These are phyloP conservation scores for Pholis gunnellus DNA, from an alignment of 2,113 vertebrate species.

Conservation along the genomic window DNA sequence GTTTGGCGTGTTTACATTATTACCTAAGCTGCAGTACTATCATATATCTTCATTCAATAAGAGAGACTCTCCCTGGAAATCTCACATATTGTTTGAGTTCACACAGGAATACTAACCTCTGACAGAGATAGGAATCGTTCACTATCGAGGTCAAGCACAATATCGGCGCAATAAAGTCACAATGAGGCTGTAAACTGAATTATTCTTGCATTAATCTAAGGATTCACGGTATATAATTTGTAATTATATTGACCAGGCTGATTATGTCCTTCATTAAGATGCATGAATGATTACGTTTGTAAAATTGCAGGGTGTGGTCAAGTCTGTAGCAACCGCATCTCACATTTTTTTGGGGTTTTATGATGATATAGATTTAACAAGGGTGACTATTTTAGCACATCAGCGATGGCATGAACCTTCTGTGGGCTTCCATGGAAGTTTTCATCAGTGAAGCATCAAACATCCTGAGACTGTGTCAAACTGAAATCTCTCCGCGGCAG, in stretches of 20 bases:
- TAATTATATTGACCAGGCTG: constrained; percentile 3
- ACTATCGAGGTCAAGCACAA: constrained; percentile 51
- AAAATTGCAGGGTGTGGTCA: background rate
- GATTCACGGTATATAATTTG: constrained; percentile 19
- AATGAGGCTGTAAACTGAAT: constrained; percentile 40
- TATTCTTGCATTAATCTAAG: background rate
- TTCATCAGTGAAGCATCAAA: constrained; percentile 71
- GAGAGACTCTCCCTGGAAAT: constrained; percentile 57
- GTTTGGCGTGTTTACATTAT: constrained; percentile 34
- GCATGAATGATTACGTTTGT: background rate
- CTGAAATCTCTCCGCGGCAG: constrained; percentile 70
- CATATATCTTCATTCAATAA: constrained; percentile 52
- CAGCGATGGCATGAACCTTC: constrained; percentile 36
- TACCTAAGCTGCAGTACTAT: constrained; percentile 5
- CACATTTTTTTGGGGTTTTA: background rate
- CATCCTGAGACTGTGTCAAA: constrained; percentile 66
- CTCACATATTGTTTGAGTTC: constrained; percentile 61
- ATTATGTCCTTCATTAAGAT: background rate
- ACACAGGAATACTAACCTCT: constrained; percentile 58
- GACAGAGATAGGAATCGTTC: constrained; percentile 25
- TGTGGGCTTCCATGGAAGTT: constrained; percentile 48
- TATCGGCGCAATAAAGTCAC: constrained; percentile 13
- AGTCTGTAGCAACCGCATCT: background rate
- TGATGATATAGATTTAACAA: background rate
- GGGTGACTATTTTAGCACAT: constrained; percentile 42